Base-by-base conservation (phyloP, 1,140 invertebrate genomes). In the Micrasema longulum region DNA sequence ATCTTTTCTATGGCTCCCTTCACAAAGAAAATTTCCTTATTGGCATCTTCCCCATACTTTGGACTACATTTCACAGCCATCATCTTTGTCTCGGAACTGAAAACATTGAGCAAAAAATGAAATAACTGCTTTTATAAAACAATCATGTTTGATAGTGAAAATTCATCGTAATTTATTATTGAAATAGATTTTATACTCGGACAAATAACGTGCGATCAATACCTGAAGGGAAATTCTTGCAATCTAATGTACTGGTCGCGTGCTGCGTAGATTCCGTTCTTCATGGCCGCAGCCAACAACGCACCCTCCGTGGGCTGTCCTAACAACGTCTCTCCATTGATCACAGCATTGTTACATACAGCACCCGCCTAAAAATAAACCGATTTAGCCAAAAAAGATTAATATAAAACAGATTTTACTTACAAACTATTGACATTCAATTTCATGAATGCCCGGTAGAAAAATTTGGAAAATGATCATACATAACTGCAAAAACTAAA, bases 231-330 rank as follows among this genome's bases (percentile, higher is more conserved):
- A 86, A 95, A 95, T 84, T 99, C 98, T 81, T 99, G 91, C 2
- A 98, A 82, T 57, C 97, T 86, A 2, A 93, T 86, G 82, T 95
- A 99, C 69, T 93, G 89, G 18, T 96, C 92, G 22, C 89, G 83
- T 0, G 94, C 83, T 52, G 93, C 91, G 76, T 93, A 92, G 87
- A 98, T 90, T 23, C 95, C 92, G 80, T 96, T 91, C 87, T 99
- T 99, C 88, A 93, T 91, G 6, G 95, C 96, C 45, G 92, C 92
- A 4, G 94, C 93, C 22, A 99, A 86, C 12, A 99, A 81, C 22
- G 98, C 97, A 71, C 97, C 97, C 88, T 99, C 98, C 26, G 98
- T 99, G 48, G 98, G 98, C 78, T 98, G 96, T 2, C 98, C 98
- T 60, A 95, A 87, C 14, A 99, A 81, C n/a, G 86, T 88, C 20